Percentiles rank a stretch among this genome's conserved stretches.
Conservation (phyloP, 1,140 invertebrate species). For the Colletes gigas region DNA sequence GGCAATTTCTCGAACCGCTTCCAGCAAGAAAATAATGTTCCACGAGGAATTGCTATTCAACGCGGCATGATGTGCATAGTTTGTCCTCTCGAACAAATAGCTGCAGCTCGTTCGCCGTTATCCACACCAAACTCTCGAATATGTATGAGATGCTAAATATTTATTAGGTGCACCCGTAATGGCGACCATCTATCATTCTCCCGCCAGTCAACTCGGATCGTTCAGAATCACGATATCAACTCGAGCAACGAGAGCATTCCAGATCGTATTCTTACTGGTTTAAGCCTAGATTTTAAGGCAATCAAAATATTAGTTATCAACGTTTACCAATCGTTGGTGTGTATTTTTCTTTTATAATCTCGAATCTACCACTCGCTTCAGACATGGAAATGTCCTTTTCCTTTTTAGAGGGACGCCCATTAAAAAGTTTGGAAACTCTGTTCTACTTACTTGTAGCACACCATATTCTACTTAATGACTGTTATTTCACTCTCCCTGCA, state of each 20-base stretch:
- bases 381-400: too few species aligned
- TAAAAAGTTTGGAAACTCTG: too few species aligned
- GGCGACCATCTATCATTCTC: conserved; percentile 14
- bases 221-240: conserved; percentile 13
- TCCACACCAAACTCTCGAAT: conserved; percentile 23
- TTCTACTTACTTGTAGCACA: too few species aligned
- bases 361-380: too few species aligned
- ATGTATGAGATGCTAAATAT: conserved; percentile 45
- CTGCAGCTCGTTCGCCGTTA: conserved; percentile 11
- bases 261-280: neutral
- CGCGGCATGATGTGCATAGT: neutral
- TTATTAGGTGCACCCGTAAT: conserved; percentile 38
- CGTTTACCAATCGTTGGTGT: too few species aligned
- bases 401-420: too few species aligned
- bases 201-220: neutral
- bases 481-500: too few species aligned
- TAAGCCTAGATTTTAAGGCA: too few species aligned
- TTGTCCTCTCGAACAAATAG: conserved; percentile 12
- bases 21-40: conserved; percentile 22
- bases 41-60: neutral
- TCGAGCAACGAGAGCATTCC: neutral
- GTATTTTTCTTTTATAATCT: too few species aligned
- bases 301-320: too few species aligned
- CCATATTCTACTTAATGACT: too few species aligned
- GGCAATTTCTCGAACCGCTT: conserved; percentile 34